A percentile compares a stretch with the other conserved stretches of the same genome.
These are phyloP conservation scores for Periphyllus acericola DNA, from an alignment of 2,888 invertebrate species.

Conservation along the genomic window DNA sequence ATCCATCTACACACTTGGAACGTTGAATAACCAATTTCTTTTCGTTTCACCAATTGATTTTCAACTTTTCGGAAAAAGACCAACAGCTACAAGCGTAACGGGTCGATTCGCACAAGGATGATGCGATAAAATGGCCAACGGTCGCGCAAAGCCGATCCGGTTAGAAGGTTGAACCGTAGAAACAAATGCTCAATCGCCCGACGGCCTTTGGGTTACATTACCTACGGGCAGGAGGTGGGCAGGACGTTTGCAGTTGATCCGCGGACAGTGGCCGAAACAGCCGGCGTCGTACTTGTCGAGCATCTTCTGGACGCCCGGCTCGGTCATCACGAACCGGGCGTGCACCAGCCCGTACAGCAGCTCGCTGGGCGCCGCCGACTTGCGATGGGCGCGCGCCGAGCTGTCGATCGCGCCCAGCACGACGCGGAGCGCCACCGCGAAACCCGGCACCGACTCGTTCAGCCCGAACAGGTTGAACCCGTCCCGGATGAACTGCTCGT, in stretches of 20 bases:
- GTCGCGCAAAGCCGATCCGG: too few relatives aligned
- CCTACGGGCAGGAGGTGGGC: slow-evolving; percentile 16
- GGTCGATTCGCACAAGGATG: too few relatives aligned
- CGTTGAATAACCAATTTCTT: too few relatives aligned
- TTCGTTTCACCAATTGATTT: too few relatives aligned
- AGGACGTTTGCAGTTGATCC: slow-evolving; percentile 9
- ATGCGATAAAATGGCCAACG: too few relatives aligned
- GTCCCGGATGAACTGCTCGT: slow-evolving; percentile 1
- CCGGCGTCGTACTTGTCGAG: neutral
- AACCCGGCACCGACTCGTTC: neutral
- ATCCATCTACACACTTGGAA: too few relatives aligned
- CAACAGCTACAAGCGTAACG: too few relatives aligned
- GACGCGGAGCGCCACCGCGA: neutral
- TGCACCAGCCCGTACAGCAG: slow-evolving; percentile 37
- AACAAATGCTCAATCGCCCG: too few relatives aligned
- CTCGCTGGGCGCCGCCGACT: neutral
- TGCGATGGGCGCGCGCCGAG: too few relatives aligned
- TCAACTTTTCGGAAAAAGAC: too few relatives aligned
- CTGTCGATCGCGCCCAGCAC: neutral
- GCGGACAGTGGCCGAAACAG: slow-evolving; percentile 30
- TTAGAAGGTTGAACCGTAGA: too few relatives aligned
- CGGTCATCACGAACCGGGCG: slow-evolving; percentile 40
- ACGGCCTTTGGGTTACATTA: neutral
- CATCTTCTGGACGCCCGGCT: neutral
- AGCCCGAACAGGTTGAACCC: slow-evolving; percentile 5